Evolutionary conservation across 1,140 invertebrate species (phyloP), one percentile per base, ranked within the genome.

Genomic region (Drosophila elegans): DNA sequence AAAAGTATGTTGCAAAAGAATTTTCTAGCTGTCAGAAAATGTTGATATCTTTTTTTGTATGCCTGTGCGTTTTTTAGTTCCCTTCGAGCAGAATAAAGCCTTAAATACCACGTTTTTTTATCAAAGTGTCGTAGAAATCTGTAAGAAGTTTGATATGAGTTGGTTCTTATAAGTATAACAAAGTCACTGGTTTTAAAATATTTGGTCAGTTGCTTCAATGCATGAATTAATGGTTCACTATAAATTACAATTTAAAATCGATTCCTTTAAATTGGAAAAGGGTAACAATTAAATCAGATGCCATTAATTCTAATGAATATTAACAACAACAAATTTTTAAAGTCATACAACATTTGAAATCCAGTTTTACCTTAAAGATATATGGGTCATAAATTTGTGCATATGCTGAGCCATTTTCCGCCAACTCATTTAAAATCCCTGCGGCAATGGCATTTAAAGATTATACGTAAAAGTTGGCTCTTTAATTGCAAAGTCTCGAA

Each of bases 401-500:
- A 32, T 32, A 32, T 32, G 29, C 29, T 32, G 29, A 32, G 7
- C 7, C 25, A 42, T 62, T 39, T 59, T 21, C 3, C 9, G 36
- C n/a, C 27, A 32, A 16, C 21, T 3, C n/a, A 38, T 25, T 39
- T 25, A 4, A 48, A 42, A 16, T n/a, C 32, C 34, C n/a, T 16
- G 11, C 7, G 3, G 4, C 13, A 10, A 25, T 21, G 11, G 11
- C 21, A 67, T 57, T 51, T 46, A 46, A 48, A 39, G 21, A 13
- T 56, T 51, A 38, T 12, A 13, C 34, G 36, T 55, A 64, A 51
- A 64, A 42, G 29, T 29, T 48, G 45, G 16, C 34, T 29, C 51
- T 63, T 55, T 63, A 54, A 64, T 64, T 55, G 59, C 60, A 36
- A 10, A n/a, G 32, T 36, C 29, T 27, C 25, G 13, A 45, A 25